phyloP scores from a whole-genome alignment of 2,113 vertebrate species.

The Pampusana beccarii region DNA sequence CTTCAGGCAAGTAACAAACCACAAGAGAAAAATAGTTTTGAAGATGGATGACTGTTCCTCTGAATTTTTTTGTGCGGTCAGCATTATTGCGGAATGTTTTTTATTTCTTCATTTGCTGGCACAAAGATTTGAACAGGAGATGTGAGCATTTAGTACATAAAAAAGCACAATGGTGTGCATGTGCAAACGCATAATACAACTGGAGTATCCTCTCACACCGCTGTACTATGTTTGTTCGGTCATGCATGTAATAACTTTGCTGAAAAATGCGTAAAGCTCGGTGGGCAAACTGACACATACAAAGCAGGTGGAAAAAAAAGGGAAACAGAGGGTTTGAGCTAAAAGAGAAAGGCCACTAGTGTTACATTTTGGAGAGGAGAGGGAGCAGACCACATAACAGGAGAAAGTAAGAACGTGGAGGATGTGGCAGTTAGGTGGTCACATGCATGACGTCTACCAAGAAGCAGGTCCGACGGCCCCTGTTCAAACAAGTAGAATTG shows the following conservation, averaged over 20 bases:
- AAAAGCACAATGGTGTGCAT: background rate
- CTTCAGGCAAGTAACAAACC: background rate
- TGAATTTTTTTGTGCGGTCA: background rate
- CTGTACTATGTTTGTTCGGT: background rate
- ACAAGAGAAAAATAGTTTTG: background rate
- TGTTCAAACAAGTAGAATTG: background rate
- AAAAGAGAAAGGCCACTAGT: background rate
- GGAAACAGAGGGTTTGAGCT: background rate
- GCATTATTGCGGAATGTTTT: background rate
- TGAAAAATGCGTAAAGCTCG: background rate
- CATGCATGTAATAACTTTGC: background rate
- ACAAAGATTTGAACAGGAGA: background rate
- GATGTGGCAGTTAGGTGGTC: fast-evolving
- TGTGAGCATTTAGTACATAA: background rate
- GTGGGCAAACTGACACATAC: background rate
- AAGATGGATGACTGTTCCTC: background rate
- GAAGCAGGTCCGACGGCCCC: background rate
- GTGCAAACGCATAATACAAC: background rate
- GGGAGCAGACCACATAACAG: background rate
- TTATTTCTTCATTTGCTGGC: background rate
- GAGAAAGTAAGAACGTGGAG: background rate
- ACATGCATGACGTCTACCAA: too few relatives aligned
- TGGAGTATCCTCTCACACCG: background rate
- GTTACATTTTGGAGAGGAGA: background rate
- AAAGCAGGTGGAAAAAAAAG: background rate